Evolutionary conservation across 2,888 invertebrate species (phyloP), one percentile per base, ranked within the genome.

Genomic region (Zaprionus obscuricornis): DNA sequence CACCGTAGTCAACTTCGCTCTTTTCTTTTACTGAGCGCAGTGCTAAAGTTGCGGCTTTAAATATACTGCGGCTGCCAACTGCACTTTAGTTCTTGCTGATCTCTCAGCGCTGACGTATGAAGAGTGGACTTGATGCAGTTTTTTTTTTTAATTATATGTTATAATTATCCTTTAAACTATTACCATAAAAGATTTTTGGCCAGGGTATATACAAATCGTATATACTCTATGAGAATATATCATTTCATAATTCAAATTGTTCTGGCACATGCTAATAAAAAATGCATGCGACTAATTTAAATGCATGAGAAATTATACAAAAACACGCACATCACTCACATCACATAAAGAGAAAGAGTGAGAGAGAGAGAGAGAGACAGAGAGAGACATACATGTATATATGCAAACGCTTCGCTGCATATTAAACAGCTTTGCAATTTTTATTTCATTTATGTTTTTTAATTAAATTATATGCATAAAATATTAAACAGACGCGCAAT

Each of bases 271-370:
- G 55, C 33, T 63, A 40, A 79, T 77, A 63, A 60, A 83, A 58
- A 56, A 77, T 79, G 14, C 56, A 76, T 77, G 59, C 24, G 36
- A 66, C 73, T 79, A 79, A 77, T 77, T 83, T 79, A 83, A 63
- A 77, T 77, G 81, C 77, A 77, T 79, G 84, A 60, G 40, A 54
- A 43, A 14, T 31, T 14, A 0, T n/a, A 40, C 37, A 11, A 6
- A 33, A 31, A 45, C 36, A 31, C 14, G 39, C 26, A 33, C 14
- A 33, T 29, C n/a, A n/a, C n/a, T n/a, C n/a, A n/a, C n/a, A n/a
- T n/a, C n/a, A n/a, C n/a, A n/a, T n/a, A n/a, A n/a, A n/a, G n/a
- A n/a, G n/a, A n/a, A n/a, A n/a, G n/a, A n/a, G n/a, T n/a, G n/a
- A n/a, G n/a, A n/a, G n/a, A n/a, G n/a, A n/a, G n/a, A n/a, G n/a